These are phyloP conservation scores for Eptatretus burgeri DNA, from an alignment of 2,113 vertebrate species.

Conservation along the genomic window DNA sequence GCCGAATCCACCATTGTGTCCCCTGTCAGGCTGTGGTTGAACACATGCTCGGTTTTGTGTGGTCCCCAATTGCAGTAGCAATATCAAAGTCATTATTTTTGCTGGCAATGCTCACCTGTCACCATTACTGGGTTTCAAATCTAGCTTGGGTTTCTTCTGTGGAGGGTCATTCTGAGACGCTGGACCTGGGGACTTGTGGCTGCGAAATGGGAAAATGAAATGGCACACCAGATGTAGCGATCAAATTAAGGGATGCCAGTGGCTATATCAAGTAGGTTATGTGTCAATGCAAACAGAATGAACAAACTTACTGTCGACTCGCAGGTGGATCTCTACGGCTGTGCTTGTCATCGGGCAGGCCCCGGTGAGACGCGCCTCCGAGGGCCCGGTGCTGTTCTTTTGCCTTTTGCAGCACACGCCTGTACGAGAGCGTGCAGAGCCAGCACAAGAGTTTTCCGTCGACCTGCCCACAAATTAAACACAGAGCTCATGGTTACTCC, in stretches of 20 bases:
- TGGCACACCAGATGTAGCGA: too few species aligned
- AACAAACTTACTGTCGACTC: conserved; percentile 1
- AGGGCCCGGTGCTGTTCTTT: conserved; percentile 87
- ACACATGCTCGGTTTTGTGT: too few species aligned
- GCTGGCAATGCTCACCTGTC: conserved; percentile 43
- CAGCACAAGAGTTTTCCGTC: conserved; percentile 88
- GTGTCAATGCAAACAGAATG: too few species aligned
- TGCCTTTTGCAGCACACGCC: conserved; percentile 85
- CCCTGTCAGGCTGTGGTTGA: conserved; percentile 20
- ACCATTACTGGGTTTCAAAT: conserved; percentile 97
- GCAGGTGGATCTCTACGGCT: neutral
- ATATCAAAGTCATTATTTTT: conserved; percentile 13
- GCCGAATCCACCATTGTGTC: conserved; percentile 62
- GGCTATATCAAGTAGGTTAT: too few species aligned
- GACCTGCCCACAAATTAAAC: conserved; percentile 23
- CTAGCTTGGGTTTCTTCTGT: conserved; percentile 99
- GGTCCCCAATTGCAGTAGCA: neutral
- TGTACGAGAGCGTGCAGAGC: conserved; percentile 87
- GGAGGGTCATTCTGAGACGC: conserved; percentile 74
- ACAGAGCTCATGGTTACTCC: neutral
- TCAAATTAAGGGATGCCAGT: too few species aligned
- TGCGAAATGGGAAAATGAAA: neutral
- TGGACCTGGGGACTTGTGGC: conserved; percentile 2
- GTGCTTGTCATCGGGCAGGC: conserved; percentile 44
- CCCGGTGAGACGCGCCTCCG: conserved; percentile 47